Evolutionary conservation across 2,797 vertebrate species (phyloP).

Genomic region (Poeciliopsis paucimaculata): DNA sequence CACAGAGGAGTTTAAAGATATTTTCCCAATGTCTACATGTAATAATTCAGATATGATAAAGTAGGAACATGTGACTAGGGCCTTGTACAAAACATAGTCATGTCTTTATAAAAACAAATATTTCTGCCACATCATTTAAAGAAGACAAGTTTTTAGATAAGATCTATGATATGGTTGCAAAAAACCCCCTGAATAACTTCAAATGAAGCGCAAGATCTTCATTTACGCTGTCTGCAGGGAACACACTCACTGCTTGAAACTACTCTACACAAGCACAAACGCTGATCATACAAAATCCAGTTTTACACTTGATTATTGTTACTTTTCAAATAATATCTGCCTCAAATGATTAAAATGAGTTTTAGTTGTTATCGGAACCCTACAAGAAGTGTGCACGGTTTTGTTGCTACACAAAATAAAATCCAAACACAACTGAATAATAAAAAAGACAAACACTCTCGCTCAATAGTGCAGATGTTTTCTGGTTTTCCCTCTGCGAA

Average conservation of each 20-base stretch:
- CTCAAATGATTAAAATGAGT: not conserved
- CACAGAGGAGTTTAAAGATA: not conserved
- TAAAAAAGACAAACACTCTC: constrained; percentile 9
- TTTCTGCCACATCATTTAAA: not conserved
- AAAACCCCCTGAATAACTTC: not conserved
- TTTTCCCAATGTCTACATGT: not conserved
- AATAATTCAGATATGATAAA: not conserved
- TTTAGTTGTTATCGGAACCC: not conserved
- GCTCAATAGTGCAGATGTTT: constrained; percentile 24
- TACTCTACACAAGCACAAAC: not conserved
- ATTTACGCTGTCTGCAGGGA: not conserved
- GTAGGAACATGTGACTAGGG: not conserved
- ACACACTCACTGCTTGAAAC: not conserved
- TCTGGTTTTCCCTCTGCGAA: constrained; percentile 21
- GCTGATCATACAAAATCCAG: not conserved
- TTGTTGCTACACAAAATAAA: constrained; percentile 3
- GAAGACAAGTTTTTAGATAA: not conserved
- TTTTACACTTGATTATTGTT: not conserved
- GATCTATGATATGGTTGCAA: not conserved
- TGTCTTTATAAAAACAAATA: no score
- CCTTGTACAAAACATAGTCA: not conserved
- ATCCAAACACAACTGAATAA: constrained; percentile 5
- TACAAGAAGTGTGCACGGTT: not conserved
- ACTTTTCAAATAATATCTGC: not conserved
- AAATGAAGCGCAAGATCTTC: not conserved